These are phyloP conservation scores for Eupeodes corollae DNA, from an alignment of 1,140 invertebrate genomes.

Conservation along the genomic window DNA sequence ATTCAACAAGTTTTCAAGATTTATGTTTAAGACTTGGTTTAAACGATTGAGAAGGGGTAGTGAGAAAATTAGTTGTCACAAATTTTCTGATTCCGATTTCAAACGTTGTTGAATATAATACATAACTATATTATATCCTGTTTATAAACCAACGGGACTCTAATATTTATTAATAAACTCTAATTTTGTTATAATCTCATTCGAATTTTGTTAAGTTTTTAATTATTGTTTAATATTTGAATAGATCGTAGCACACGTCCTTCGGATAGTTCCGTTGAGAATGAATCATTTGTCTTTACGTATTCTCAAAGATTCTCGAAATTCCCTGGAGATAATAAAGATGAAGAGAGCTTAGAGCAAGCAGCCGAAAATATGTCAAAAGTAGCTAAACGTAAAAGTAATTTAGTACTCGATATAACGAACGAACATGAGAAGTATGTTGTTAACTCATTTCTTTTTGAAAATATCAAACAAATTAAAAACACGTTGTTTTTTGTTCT, in stretches of 20 bases:
- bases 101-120: too few species aligned
- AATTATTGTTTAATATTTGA: neutral
- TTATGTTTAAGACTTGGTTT: too few species aligned
- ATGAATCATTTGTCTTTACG: constrained; percentile 47
- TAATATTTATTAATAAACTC: too few species aligned
- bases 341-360: constrained; percentile 1
- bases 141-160: too few species aligned
- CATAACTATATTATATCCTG: too few species aligned
- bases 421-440: constrained; percentile 31
- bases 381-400: constrained; percentile 31
- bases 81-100: too few species aligned
- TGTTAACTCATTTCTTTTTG: neutral
- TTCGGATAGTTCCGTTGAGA: constrained; percentile 44
- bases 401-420: constrained; percentile 30
- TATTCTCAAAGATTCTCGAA: constrained; percentile 46
- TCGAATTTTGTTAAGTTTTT: neutral
- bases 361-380: constrained; percentile 25
- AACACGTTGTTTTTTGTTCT: neutral
- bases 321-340: constrained; percentile 34
- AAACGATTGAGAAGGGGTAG: too few species aligned
- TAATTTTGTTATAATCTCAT: neutral
- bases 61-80: neutral
- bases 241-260: constrained; percentile 37
- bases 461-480: neutral
- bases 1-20: too few species aligned